Base-by-base conservation (phyloP, 2,888 invertebrate species). In the Xiphydria camelus region DNA sequence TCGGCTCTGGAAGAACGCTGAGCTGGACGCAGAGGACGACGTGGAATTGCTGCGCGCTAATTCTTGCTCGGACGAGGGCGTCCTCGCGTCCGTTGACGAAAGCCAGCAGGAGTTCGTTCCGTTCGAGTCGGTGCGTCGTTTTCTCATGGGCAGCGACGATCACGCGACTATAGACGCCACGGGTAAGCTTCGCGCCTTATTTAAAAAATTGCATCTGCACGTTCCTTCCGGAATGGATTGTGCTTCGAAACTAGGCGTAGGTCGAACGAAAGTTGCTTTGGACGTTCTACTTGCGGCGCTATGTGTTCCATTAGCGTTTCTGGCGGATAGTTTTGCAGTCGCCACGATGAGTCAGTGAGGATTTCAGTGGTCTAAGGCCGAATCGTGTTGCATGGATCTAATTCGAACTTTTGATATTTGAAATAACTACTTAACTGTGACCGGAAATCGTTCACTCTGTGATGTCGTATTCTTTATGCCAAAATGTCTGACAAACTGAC, bases 41-140 rank as follows among this genome's bases (percentile, higher is more conserved):
- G 41, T 57, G 31, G 59, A 59, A 31, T 19, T 38, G n/a, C 41
- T 61, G 51, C 37, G 53, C 53, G n/a, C 45, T 37, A 50, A 47
- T 41, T 49, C 51, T 14, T 57, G 47, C 41, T 54, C 51, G 10
- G 32, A 53, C 20, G 64, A 57, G 39, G 51, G 55, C 33, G 36
- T 63, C 14, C 52, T 63, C 12, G 47, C 46, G 32, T 18, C 47
- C 41, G 45, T 63, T 20, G 70, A 70, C 4, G 61, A 61, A 19
- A 61, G 59, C 38, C 62, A 66, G 29, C 66, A 64, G 26, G 74
- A 75, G 45, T 75, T 64, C 53, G 66, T 74, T n/a, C 70, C 74
- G 2, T 67, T 70, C 41, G 73, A 73, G 23, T 63, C 64, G 4
- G 65, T 73, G 14, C 61, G 63, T 33, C 63, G 68, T 32, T 66